phyloP scores from a whole-genome alignment of 2,113 vertebrate genomes.

The Silurus asotus region DNA sequence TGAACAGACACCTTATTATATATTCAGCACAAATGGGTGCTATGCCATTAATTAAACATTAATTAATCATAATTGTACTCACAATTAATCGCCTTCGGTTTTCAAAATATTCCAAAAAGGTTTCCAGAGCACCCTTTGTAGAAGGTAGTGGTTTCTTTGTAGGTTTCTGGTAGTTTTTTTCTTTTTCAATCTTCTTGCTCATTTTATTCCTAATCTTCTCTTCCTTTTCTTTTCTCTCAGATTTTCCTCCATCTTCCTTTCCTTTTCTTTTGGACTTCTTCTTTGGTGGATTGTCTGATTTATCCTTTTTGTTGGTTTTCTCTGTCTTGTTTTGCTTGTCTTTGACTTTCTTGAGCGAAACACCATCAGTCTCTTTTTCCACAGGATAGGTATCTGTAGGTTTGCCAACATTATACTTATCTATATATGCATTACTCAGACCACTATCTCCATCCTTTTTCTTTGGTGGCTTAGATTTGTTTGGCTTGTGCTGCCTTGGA shows the following conservation, averaged over 20 bases:
- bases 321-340: slow-evolving; percentile 78
- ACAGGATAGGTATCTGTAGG: slow-evolving; percentile 72
- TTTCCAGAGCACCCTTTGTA: slow-evolving; percentile 72
- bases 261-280: slow-evolving; percentile 78
- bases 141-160: slow-evolving; percentile 72
- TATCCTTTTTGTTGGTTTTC: slow-evolving; percentile 89
- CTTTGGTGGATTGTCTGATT: slow-evolving; percentile 78
- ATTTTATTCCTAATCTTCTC: slow-evolving; percentile 79
- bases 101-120: slow-evolving; percentile 91
- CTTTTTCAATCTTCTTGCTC: slow-evolving; percentile 80
- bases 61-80: slow-evolving; percentile 68
- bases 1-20: background rate
- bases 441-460: slow-evolving; percentile 80
- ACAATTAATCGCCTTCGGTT: slow-evolving; percentile 90
- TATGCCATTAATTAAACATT: background rate
- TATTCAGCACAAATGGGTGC: background rate
- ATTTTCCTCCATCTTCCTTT: slow-evolving; percentile 58
- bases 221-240: slow-evolving; percentile 83
- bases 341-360: slow-evolving; percentile 76
- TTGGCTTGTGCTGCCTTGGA: slow-evolving; percentile 73
- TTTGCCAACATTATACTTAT: slow-evolving; percentile 74
- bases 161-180: slow-evolving; percentile 78
- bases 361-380: slow-evolving; percentile 65
- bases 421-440: slow-evolving; percentile 85
- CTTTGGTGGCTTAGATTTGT: slow-evolving; percentile 76